Base-by-base conservation (phyloP, 2,888 invertebrate species). In the Amorpha juglandis region DNA sequence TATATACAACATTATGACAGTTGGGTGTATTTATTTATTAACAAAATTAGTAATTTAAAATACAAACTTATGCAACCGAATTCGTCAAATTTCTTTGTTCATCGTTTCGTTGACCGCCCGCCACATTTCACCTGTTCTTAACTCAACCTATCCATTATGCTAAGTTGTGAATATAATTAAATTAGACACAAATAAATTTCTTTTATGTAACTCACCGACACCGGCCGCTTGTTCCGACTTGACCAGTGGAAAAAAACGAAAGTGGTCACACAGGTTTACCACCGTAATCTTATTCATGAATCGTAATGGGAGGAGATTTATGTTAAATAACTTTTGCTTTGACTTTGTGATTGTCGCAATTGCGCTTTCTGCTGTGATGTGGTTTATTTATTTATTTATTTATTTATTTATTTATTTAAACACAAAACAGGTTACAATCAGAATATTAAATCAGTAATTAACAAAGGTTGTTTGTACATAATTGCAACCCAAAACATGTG, bases 161-260 rank as follows among this genome's bases (percentile, higher is more conserved):
- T 42, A 58, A 58, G 12, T 19, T 16, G 42, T 42, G 58, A 48
- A 48, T 42, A 58, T 42, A 58, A 58, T 53, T 58, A 58, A 42
- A 58, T 42, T 38, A 42, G 58, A 58, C 16, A 58, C 58, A 58
- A 58, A 58, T 19, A 58, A 58, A 58, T 53, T 53, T 53, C 58
- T 19, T 58, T 58, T 58, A 58, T 42, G 19, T 19, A 65, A 65
- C 38, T 38, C 2, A 63, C 62, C 55, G 16, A 33, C 12, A 51
- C 35, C 55, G 55, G 58, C 42, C 16, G n/a, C 7, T 42, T 6
- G 53, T 53, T 42, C 42, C 58, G 58, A 58, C 58, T 19, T 42
- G 58, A n/a, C 42, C 58, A 38, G 63, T 67, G 69, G 70, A 74
- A 74, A 78, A 74, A 76, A 78, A 75, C 71, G 78, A 78, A 78